Evolutionary conservation across 1,140 invertebrate genomes (phyloP).

Genomic region (Zaprionus lachaisei): DNA sequence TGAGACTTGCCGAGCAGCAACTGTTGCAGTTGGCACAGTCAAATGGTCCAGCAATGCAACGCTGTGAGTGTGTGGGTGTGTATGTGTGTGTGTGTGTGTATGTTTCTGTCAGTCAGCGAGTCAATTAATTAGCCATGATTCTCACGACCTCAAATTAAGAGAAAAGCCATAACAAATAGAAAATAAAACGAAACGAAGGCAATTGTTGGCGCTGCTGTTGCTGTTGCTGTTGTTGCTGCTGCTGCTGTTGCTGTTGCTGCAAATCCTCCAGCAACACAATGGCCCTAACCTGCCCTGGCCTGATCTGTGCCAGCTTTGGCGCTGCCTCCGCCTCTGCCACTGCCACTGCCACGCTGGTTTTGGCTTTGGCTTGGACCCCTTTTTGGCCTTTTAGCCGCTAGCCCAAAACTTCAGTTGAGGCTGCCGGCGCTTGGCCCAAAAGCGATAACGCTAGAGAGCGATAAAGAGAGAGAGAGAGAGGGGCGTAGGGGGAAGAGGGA

Average conservation of each 20-base stretch:
- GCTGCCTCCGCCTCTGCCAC: background rate
- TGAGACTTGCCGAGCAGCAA: background rate
- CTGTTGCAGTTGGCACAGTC: constrained; percentile 12
- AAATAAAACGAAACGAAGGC: constrained; percentile 67
- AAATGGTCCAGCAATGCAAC: constrained; percentile 25
- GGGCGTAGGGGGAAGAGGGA: background rate
- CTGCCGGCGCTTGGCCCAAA: constrained; percentile 41
- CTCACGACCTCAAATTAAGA: constrained; percentile 84
- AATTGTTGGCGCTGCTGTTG: constrained; percentile 37
- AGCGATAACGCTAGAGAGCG: constrained; percentile 42
- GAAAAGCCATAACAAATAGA: constrained; percentile 81
- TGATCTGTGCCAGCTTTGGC: constrained; percentile 48
- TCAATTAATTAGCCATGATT: constrained; percentile 84
- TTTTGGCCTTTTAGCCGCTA: constrained; percentile 42
- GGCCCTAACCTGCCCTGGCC: constrained; percentile 53
- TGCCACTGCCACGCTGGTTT: constrained; percentile 1
- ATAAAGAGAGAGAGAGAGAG: background rate
- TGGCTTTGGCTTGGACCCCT: constrained; percentile 38
- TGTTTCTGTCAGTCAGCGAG: constrained; percentile 55
- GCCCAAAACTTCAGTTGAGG: constrained; percentile 21
- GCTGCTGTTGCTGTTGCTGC: constrained; percentile 30
- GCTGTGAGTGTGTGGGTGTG: constrained; percentile 12
- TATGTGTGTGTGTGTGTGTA: constrained; percentile 37
- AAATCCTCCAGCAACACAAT: constrained; percentile 39
- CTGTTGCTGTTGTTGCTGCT: constrained; percentile 19